Evolutionary conservation across 1,140 invertebrate genomes (phyloP).

Genomic region (Sinonovacula constricta): DNA sequence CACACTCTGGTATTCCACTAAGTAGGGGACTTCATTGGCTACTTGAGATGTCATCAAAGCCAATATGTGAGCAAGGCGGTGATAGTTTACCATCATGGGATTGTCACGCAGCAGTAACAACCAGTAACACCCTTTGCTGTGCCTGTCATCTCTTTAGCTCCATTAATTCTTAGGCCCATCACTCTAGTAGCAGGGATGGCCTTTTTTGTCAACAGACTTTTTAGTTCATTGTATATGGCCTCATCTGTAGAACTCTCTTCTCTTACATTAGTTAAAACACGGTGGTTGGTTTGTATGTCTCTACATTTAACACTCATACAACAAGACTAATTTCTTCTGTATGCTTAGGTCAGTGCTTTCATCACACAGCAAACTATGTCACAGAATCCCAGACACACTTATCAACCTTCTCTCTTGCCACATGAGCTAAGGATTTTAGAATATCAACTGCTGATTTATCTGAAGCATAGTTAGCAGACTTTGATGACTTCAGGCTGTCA

Average conservation of each 20-base stretch:
- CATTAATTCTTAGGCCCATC: neutral
- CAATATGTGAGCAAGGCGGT: neutral
- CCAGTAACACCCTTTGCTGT: neutral
- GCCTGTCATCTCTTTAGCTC: neutral
- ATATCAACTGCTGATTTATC: neutral
- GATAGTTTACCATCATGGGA: neutral
- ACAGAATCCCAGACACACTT: neutral
- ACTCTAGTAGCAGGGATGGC: neutral
- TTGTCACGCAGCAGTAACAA: neutral
- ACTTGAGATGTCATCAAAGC: neutral
- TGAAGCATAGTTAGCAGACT: neutral
- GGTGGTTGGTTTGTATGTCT: too few relatives aligned
- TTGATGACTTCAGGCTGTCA: neutral
- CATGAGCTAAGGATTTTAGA: neutral
- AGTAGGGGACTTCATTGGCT: neutral
- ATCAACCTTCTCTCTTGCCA: neutral
- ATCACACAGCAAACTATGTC: neutral
- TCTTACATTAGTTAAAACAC: neutral
- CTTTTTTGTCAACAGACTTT: neutral
- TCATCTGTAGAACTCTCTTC: constrained; percentile 5
- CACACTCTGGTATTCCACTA: neutral
- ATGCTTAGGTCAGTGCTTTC: neutral
- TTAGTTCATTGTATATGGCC: neutral
- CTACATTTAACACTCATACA: too few relatives aligned
- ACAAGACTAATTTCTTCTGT: neutral